Evolutionary conservation across 2,113 vertebrate genomes (phyloP), one percentile per base, ranked within the genome.

Genomic region (Pedionomus torquatus): DNA sequence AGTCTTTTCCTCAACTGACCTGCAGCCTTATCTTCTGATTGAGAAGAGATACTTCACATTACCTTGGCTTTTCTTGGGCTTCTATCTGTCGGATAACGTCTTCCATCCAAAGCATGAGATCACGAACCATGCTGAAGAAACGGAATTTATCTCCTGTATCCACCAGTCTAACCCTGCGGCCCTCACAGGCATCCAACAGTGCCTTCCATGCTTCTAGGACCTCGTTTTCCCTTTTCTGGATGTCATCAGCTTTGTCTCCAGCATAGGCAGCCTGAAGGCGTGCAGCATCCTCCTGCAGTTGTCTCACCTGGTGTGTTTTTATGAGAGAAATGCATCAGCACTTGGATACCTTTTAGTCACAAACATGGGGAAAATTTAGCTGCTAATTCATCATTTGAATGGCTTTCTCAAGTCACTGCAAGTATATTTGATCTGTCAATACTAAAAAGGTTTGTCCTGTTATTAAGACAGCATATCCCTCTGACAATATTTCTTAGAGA

Each of bases 21-120:
- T 60, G 49, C 70, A 95, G 84, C 43, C 33, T 37, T 54, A 8
- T 24, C 63, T 77, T 20, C 23, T 8, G 15, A 18, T 2, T 14
- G 43, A 48, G 20, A 76, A 55, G 49, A 44, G 65, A 23, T 4
- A 24, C 25, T 60, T 48, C 33, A 60, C 28, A 2, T 97, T 98
- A 99, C 99, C 99, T 99, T 75, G 99, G 99, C 55, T 99, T 99
- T 95, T 99, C 99, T 92, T 99, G 99, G 86, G 99, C 99, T 94
- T 99, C 99, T 23, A 99, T 99, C 94, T 99, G 99, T 58, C 99
- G 98, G 96, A 99, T 99, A 58, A 99, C 99, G 0, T 99, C 99
- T 41, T 99, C 99, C 99, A 99, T 99, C 99, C 99, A 99, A 33
- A 99, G 99, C 99, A 99, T 98, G 93, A 99, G 99, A 91, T 99